These are phyloP conservation scores for Drosophila carrolli DNA, from an alignment of 1,140 invertebrate genomes.

Conservation along the genomic window DNA sequence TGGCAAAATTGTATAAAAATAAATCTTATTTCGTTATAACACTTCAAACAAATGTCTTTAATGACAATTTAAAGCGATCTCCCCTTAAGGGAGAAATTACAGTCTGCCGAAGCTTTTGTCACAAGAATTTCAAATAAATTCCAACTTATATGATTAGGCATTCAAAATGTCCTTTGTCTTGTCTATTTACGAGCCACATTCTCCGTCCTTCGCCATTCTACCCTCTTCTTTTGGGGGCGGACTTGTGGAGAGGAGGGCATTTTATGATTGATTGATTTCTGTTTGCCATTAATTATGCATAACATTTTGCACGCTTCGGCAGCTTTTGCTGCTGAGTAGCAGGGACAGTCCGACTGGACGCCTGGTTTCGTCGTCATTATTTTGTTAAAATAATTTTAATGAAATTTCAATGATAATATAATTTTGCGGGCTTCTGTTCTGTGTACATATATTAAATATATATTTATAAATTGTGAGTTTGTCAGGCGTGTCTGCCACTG, in stretches of 20 bases:
- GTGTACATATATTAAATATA: not conserved
- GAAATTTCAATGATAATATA: constrained; percentile 64
- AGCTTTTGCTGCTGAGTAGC: constrained; percentile 45
- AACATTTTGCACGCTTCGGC: constrained; percentile 73
- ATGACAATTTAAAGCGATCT: constrained; percentile 33
- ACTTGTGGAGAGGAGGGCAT: constrained; percentile 48
- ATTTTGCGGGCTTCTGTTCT: constrained; percentile 41
- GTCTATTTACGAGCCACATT: constrained; percentile 39
- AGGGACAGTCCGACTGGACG: not conserved
- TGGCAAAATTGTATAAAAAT: constrained; percentile 20
- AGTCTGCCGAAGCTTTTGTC: constrained; percentile 13
- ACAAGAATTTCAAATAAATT: constrained; percentile 51
- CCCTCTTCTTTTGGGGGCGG: not conserved
- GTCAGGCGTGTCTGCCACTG: constrained; percentile 31
- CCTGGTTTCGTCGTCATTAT: constrained; percentile 27
- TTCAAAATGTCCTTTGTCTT: constrained; percentile 47
- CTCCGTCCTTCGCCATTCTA: not conserved
- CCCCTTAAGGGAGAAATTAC: not conserved
- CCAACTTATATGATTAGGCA: constrained; percentile 53
- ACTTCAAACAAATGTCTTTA: constrained; percentile 3
- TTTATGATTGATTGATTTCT: constrained; percentile 81
- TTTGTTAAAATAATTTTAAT: constrained; percentile 80
- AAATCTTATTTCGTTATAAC: not conserved
- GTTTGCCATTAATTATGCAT: constrained; percentile 79
- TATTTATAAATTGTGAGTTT: constrained; percentile 7